Evolutionary conservation across 2,797 vertebrate genomes (phyloP).

Genomic region (Gobionotothen gibberifrons): DNA sequence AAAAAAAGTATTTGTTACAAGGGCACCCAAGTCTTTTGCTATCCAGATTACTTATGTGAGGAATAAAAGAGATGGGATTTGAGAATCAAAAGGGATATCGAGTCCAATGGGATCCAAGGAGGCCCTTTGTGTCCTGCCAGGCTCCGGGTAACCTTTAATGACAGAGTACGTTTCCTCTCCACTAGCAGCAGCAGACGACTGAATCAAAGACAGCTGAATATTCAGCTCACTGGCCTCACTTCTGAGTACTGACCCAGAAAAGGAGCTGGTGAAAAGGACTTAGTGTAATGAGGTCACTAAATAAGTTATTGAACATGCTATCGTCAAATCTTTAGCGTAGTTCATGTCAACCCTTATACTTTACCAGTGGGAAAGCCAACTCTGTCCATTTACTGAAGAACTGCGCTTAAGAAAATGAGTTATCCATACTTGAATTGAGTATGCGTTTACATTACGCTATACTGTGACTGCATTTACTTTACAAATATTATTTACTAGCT

Average conservation of each 20-base stretch:
- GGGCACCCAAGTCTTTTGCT: slow-evolving; percentile 16
- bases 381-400: too few relatives aligned
- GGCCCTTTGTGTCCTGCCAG: slow-evolving; percentile 16
- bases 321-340: neutral
- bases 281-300: slow-evolving; percentile 17
- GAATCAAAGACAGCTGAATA: slow-evolving; percentile 34
- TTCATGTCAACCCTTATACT: neutral
- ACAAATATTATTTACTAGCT: too few relatives aligned
- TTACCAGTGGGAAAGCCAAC: neutral
- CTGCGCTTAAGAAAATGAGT: too few relatives aligned
- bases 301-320: slow-evolving; percentile 30
- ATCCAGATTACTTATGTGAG: slow-evolving; percentile 17
- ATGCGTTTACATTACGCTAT: too few relatives aligned
- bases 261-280: slow-evolving; percentile 31
- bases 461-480: too few relatives aligned
- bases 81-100: slow-evolving; percentile 17
- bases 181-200: slow-evolving; percentile 11
- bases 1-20: slow-evolving; percentile 19
- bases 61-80: slow-evolving; percentile 9
- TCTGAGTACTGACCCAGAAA: slow-evolving; percentile 34
- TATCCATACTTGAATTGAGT: too few relatives aligned
- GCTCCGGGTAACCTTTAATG: slow-evolving; percentile 37
- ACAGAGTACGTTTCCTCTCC: slow-evolving; percentile 24
- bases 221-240: slow-evolving; percentile 3
- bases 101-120: slow-evolving; percentile 30